phyloP scores from a whole-genome alignment of 2,113 vertebrate species.

The Nothoprocta pentlandii region DNA sequence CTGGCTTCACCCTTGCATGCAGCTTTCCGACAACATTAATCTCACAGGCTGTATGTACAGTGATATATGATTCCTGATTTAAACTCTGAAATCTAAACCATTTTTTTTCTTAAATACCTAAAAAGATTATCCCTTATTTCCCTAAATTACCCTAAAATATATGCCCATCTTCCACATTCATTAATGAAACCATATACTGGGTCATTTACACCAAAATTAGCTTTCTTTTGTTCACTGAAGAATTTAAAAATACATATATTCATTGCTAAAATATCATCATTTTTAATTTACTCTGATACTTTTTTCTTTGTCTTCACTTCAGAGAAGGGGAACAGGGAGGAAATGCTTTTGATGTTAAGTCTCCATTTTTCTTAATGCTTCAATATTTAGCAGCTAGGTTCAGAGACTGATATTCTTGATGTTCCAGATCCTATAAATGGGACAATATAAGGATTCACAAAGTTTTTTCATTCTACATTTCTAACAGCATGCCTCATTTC shows the following conservation, averaged over 20 bases:
- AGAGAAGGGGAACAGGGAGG: not conserved
- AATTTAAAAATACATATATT: not conserved
- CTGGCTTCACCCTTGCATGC: constrained; percentile 15
- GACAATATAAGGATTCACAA: not conserved
- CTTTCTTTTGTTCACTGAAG: not conserved
- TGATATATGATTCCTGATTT: constrained; percentile 11
- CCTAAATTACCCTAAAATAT: not conserved
- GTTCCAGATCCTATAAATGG: not conserved
- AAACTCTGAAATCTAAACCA: not conserved
- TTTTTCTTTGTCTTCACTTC: not conserved
- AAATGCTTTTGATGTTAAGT: not conserved
- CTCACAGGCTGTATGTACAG: not conserved
- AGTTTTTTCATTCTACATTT: too few relatives aligned
- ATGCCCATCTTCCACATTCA: not conserved
- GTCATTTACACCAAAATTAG: not conserved
- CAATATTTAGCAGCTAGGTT: not conserved
- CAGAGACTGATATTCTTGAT: not conserved
- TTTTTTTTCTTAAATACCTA: constrained; percentile 12
- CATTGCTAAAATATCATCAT: not conserved
- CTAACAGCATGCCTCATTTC: not conserved
- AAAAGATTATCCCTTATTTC: not conserved
- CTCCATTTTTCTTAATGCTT: not conserved
- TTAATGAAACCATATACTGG: not conserved
- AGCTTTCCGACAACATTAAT: constrained; percentile 33
- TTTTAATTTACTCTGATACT: not conserved